These are phyloP conservation scores for Marmota monax DNA, from an alignment of 2,113 vertebrate species.

Conservation along the genomic window DNA sequence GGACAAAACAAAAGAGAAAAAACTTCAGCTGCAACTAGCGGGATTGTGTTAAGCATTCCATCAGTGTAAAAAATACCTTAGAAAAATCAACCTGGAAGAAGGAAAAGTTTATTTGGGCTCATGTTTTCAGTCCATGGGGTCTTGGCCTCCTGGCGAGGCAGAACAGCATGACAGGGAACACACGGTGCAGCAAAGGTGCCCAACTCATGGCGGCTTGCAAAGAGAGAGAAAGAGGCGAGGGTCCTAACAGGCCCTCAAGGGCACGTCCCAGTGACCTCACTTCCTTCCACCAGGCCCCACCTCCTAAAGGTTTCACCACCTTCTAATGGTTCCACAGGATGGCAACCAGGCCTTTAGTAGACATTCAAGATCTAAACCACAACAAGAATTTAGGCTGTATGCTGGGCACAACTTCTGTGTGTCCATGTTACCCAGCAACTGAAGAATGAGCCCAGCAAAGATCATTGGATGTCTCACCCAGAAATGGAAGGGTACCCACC, in stretches of 20 bases:
- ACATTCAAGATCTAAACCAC: background rate
- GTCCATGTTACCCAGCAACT: background rate
- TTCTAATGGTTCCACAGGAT: no score
- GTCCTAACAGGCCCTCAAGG: background rate
- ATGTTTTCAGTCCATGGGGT: background rate
- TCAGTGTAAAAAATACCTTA: background rate
- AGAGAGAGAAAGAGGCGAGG: no score
- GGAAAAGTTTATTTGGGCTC: background rate
- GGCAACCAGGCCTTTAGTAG: background rate
- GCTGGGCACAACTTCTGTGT: background rate
- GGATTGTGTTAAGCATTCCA: background rate
- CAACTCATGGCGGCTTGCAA: no score
- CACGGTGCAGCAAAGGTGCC: no score
- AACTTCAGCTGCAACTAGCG: background rate
- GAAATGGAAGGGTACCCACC: background rate
- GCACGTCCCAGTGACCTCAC: background rate
- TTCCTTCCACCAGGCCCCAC: background rate
- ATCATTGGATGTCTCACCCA: background rate
- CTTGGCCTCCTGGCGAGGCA: background rate
- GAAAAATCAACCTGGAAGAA: background rate
- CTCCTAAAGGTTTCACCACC: background rate
- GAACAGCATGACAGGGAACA: no score
- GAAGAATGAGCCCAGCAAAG: background rate
- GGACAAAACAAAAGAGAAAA: slow-evolving; percentile 11
- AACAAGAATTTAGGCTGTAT: background rate